Base-by-base conservation (phyloP, 37 sponge, comb jelly and placozoan genomes). In the Geodia barretti region DNA sequence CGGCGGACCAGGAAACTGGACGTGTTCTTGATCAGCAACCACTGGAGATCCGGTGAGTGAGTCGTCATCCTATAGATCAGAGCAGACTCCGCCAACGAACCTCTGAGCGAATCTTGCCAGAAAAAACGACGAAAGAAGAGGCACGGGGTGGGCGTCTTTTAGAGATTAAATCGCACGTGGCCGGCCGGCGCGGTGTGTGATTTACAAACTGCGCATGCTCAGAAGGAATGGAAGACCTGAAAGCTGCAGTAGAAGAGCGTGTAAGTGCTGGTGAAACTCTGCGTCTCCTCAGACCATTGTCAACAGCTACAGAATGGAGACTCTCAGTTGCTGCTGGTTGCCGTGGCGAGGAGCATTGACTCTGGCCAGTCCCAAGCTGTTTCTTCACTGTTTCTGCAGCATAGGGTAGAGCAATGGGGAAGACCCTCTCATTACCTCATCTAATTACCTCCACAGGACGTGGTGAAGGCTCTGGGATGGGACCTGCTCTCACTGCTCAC, bases 41-140 rank as follows among this genome's bases (percentile, higher is more conserved):
- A 92, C 79, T 92, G 93, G 0, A 92, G 93, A 23, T 92, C 81
- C 9, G 82, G 72, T 5, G 93, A 92, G 54, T 47, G 54, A 14
- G 54, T 47, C 85, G 76, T 84, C 38, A 37, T 63, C 66, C 23
- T 17, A 47, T 30, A 33, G 24, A 67, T 24, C 24, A 9, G 8
- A 67, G 8, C 68, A 11, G 11, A 20, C 29, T 9, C 8, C 25
- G 68, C 25, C 11, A 67, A 20, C 25, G 17, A 23, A 60, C 62
- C 21, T 19, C n/a, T n/a, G n/a, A n/a, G n/a, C n/a, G n/a, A n/a
- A n/a, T n/a, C n/a, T n/a, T 47, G 54, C 54, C 54, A 7, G 7
- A 17, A 7, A 7, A 17, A 66, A 66, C 68, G 33, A 66, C 30
- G 30, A 66, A 17, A 66, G 33, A 20, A 31, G 9, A 7, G 5